Evolutionary conservation across 2,113 vertebrate genomes (phyloP).

Genomic region (Herpetotheres cachinnans): DNA sequence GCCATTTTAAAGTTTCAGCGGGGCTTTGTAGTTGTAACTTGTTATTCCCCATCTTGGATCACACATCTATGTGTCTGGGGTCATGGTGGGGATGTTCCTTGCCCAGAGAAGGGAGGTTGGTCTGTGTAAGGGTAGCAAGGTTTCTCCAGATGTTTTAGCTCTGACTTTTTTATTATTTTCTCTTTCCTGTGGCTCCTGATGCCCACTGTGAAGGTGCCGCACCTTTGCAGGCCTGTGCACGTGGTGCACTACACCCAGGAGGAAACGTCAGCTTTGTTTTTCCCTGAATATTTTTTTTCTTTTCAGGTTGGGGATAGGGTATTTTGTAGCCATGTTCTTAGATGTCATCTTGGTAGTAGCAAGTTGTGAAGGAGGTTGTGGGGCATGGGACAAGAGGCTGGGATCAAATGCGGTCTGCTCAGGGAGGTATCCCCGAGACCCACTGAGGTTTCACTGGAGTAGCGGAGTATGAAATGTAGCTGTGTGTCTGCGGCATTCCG

Average conservation of each 20-base stretch:
- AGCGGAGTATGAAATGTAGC: not conserved
- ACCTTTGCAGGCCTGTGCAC: not conserved
- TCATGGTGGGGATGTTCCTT: not conserved
- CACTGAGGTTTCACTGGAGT: not conserved
- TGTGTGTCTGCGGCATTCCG: not conserved
- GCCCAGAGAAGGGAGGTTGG: not conserved
- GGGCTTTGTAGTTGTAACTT: constrained; percentile 9
- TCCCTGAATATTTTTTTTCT: not conserved
- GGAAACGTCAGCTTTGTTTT: not conserved
- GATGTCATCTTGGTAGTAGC: not conserved
- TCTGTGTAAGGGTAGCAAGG: not conserved
- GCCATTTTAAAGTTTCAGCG: constrained; percentile 29
- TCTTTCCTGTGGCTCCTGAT: not conserved
- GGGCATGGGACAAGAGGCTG: not conserved
- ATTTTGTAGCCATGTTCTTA: not conserved
- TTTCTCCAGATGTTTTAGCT: not conserved
- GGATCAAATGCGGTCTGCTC: not conserved
- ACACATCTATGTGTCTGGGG: not conserved
- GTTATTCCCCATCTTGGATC: not conserved
- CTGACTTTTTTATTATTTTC: not conserved
- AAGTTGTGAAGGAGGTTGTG: not conserved
- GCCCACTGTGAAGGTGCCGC: not conserved
- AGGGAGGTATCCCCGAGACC: not conserved
- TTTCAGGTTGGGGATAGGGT: not conserved
- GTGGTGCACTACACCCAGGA: not conserved